phyloP scores from a whole-genome alignment of 2,888 invertebrate genomes.

The Melipona beecheii region DNA sequence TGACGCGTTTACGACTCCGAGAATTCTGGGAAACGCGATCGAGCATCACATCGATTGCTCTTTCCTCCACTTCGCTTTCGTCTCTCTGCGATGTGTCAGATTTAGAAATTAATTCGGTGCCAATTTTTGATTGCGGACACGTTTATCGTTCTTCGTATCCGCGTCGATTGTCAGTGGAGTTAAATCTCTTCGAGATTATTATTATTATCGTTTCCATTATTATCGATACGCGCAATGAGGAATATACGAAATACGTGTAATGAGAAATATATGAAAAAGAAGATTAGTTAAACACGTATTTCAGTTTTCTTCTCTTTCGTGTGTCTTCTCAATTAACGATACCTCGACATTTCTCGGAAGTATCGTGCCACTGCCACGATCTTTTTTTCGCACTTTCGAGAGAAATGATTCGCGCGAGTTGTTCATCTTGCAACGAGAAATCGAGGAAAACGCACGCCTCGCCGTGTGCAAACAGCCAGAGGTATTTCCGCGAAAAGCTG shows the following conservation, averaged over 20 bases:
- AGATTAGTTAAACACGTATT: too few species aligned
- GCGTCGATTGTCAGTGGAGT: not conserved
- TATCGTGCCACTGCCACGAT: not conserved
- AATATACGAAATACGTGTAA: too few species aligned
- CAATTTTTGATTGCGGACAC: too few species aligned
- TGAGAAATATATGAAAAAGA: not conserved
- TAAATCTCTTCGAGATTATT: not conserved
- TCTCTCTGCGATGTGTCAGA: too few species aligned
- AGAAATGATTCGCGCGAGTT: not conserved
- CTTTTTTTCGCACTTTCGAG: too few species aligned
- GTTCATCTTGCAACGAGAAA: not conserved
- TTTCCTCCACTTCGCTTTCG: not conserved
- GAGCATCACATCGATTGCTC: not conserved
- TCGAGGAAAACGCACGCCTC: not conserved
- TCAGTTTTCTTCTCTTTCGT: too few species aligned
- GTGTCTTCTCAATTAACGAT: too few species aligned
- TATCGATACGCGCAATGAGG: not conserved
- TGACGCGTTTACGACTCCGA: not conserved
- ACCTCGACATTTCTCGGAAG: not conserved
- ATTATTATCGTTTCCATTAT: not conserved
- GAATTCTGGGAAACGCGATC: not conserved
- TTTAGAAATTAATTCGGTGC: not conserved
- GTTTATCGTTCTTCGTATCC: not conserved
- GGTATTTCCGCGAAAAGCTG: not conserved
- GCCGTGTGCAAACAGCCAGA: not conserved